Evolutionary conservation across 30 jellyfish, hydroid and myxozoan genomes (phyloP), one percentile per base, ranked within the genome.

Genomic region (Catostylus mosaicus): DNA sequence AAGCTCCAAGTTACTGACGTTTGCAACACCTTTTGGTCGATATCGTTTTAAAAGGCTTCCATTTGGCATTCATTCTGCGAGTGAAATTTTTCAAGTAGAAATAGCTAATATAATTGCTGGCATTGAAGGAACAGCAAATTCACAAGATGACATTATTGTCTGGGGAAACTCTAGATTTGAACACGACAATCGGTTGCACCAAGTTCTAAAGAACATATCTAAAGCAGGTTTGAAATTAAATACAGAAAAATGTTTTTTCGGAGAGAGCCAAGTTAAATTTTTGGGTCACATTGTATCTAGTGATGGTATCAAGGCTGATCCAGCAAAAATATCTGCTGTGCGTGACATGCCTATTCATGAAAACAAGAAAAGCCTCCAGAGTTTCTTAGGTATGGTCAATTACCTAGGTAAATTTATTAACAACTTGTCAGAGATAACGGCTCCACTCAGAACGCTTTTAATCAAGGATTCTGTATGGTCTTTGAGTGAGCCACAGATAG

Each of bases 1-100:
- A 59, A 84, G 93, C 45, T 32, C 94, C 22, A 72, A 47, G 1
- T 65, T 90, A 40, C 47, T 75, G 70, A 90, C 96, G 45, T 80
- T 90, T 65, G 89, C 51, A 51, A 84, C 96, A 14, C 90, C 90
- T 33, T 85, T 85, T 48, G 97, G 96, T 27, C 77, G 97, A 16
- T 84, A 66, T 68, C 82, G 86, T 47, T 90, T 69, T 57, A 73
- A 56, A 36, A 86, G 97, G n/a, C 20, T 90, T 27, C 93, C 94
- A 0, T 90, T 87, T 31, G 97, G 96, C 16, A 76, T 84, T 33
- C 96, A 79, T 56, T 78, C 96, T 6, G 94, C 94, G 29, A 71
- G 90, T 48, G 87, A 88, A 61, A 79, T 68, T 0, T 87, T 77
- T 57, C 91, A 85, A 40, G 84, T 34, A 0, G 75, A 64, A 54